phyloP scores from a whole-genome alignment of 1,140 invertebrate genomes.

The Tetramorium parvispinum region DNA sequence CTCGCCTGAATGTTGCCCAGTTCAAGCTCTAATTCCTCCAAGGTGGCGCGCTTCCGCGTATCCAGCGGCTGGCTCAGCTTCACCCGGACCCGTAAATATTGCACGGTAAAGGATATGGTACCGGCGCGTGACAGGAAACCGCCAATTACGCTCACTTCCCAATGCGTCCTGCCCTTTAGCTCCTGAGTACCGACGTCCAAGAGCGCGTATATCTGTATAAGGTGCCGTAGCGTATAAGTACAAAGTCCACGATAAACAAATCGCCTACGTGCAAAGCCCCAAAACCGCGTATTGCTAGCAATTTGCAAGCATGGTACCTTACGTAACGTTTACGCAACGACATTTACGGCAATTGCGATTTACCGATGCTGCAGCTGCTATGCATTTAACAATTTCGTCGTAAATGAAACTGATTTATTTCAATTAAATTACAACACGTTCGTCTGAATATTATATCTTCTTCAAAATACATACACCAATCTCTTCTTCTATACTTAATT shows the following conservation, averaged over 20 bases:
- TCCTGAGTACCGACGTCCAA: constrained; percentile 92
- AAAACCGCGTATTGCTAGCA: constrained; percentile 8
- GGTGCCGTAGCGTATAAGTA: background rate
- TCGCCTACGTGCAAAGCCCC: constrained; percentile 13
- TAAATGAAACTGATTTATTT: background rate
- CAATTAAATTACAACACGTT: background rate
- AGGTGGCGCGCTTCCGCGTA: constrained; percentile 89
- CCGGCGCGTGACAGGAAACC: constrained; percentile 90
- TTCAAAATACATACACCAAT: background rate
- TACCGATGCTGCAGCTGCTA: background rate
- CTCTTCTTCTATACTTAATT: background rate
- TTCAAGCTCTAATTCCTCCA: constrained; percentile 91
- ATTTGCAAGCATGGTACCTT: background rate
- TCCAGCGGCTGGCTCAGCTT: constrained; percentile 91
- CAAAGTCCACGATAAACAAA: background rate
- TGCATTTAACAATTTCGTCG: background rate
- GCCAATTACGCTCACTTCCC: constrained; percentile 90
- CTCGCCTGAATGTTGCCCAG: constrained; percentile 93
- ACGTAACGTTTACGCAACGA: constrained; percentile 44
- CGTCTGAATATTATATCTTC: background rate
- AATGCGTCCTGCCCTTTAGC: constrained; percentile 91
- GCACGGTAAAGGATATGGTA: constrained; percentile 90
- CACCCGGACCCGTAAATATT: constrained; percentile 90
- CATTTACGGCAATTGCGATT: constrained; percentile 7
- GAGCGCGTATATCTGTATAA: constrained; percentile 85